phyloP scores from a whole-genome alignment of 2,113 vertebrate species.

The Gallinago paraguaiae region DNA sequence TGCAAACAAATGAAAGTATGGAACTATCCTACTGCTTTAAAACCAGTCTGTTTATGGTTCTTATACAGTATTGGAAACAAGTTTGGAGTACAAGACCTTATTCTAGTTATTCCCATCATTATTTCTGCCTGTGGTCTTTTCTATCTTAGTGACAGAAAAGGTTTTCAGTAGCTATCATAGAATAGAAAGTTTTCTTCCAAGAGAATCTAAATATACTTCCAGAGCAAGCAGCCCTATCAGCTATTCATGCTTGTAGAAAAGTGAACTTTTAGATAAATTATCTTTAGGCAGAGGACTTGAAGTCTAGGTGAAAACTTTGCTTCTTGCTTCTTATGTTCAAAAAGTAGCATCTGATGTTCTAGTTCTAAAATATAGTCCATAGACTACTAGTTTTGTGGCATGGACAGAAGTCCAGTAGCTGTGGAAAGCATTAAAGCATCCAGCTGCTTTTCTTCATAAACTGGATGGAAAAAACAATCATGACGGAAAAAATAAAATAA shows the following conservation, averaged over 20 bases:
- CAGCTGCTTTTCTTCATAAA: background rate
- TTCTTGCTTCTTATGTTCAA: background rate
- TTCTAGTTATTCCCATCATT: background rate
- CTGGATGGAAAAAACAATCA: background rate
- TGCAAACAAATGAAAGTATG: background rate
- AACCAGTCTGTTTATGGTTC: background rate
- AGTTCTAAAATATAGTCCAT: background rate
- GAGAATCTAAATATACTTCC: background rate
- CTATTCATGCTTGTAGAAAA: background rate
- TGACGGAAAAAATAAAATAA: background rate
- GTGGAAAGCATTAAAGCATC: background rate
- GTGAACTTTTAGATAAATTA: background rate
- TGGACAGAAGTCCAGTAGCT: background rate
- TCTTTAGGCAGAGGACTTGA: background rate
- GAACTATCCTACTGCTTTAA: background rate
- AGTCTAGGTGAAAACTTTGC: background rate
- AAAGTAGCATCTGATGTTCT: background rate
- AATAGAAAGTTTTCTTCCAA: background rate
- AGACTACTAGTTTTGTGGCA: background rate
- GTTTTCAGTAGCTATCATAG: background rate
- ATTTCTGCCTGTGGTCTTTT: background rate
- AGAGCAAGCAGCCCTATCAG: background rate
- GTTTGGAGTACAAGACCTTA: background rate
- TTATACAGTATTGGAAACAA: background rate
- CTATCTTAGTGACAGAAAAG: background rate